Evolutionary conservation across 2,797 vertebrate genomes (phyloP).

Genomic region (Alcedo atthis): DNA sequence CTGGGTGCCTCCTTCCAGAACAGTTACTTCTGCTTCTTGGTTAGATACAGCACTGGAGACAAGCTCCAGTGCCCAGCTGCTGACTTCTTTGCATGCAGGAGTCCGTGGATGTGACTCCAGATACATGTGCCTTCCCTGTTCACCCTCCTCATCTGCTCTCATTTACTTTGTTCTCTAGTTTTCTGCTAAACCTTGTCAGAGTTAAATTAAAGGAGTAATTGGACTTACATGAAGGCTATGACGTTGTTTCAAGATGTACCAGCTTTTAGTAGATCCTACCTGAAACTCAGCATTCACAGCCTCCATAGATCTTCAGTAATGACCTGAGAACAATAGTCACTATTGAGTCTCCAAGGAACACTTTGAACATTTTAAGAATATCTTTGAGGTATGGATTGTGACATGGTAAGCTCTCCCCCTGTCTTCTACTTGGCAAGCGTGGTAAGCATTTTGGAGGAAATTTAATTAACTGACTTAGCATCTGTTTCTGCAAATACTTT

Average conservation of each 20-base stretch:
- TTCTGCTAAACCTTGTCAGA: neutral
- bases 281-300: neutral
- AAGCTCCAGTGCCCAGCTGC: neutral
- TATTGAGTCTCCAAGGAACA: neutral
- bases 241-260: neutral
- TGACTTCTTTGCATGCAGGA: neutral
- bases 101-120: neutral
- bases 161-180: neutral
- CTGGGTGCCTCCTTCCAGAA: neutral
- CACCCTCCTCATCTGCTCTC: neutral
- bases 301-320: neutral
- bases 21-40: neutral
- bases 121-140: neutral
- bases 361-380: neutral
- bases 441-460: neutral
- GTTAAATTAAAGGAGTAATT: neutral
- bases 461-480: neutral
- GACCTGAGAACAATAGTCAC: neutral
- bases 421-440: neutral
- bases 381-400: neutral
- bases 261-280: neutral
- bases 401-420: neutral
- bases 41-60: neutral
- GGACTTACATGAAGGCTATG: neutral
- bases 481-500: conserved; percentile 20